phyloP scores from a whole-genome alignment of 2,888 invertebrate species.

The Napeogenes inachia region DNA sequence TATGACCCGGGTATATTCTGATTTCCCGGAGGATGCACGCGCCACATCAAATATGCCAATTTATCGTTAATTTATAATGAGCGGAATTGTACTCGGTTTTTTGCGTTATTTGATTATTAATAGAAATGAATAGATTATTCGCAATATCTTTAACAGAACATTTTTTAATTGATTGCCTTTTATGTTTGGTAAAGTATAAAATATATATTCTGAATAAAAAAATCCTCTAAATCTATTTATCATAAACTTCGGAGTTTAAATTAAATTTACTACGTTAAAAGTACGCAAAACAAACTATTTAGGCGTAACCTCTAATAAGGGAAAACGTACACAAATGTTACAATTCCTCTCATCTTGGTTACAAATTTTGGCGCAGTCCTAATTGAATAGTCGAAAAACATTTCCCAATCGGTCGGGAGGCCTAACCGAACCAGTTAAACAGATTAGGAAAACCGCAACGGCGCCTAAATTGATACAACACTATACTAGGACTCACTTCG shows the following conservation, averaged over 20 bases:
- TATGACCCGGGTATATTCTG: slow-evolving; percentile 32
- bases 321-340: neutral
- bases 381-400: slow-evolving; percentile 30
- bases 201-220: too few relatives aligned
- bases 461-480: slow-evolving; percentile 26
- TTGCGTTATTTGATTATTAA: too few relatives aligned
- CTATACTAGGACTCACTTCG: slow-evolving; percentile 7
- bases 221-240: too few relatives aligned
- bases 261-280: too few relatives aligned
- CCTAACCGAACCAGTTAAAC: slow-evolving; percentile 27
- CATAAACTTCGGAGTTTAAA: too few relatives aligned
- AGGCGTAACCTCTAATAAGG: too few relatives aligned
- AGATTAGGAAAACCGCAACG: slow-evolving; percentile 29
- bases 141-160: too few relatives aligned
- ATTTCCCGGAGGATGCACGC: slow-evolving; percentile 54
- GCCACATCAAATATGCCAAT: slow-evolving; percentile 51
- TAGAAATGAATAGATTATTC: too few relatives aligned
- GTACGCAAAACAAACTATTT: too few relatives aligned
- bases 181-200: too few relatives aligned
- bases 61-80: slow-evolving; percentile 62
- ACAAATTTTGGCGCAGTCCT: slow-evolving; percentile 14
- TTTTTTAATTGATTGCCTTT: too few relatives aligned
- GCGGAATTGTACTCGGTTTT: slow-evolving; percentile 10
- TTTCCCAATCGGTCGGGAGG: slow-evolving; percentile 20
- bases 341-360: slow-evolving; percentile 6